phyloP scores from a whole-genome alignment of 1,140 invertebrate genomes.

The Myzus persicae region DNA sequence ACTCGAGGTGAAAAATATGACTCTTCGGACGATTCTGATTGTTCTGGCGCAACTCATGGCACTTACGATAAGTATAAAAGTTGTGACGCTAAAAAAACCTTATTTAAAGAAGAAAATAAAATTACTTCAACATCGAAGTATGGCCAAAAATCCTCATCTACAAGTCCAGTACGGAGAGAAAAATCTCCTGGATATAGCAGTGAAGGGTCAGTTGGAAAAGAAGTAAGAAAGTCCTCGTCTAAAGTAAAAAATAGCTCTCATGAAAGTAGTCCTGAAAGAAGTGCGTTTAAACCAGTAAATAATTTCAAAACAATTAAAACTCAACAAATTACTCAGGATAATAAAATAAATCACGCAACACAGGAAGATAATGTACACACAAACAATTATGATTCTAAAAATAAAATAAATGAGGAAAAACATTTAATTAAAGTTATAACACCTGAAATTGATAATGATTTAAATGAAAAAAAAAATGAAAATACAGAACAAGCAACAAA shows the following conservation, averaged over 20 bases:
- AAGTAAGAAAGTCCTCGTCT: conserved; percentile 59
- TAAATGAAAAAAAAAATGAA: background rate
- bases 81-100: conserved; percentile 36
- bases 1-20: conserved; percentile 32
- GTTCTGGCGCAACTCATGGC: conserved; percentile 48
- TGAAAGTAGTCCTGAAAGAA: conserved; percentile 63
- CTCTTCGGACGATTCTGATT: conserved; percentile 54
- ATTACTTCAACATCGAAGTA: conserved; percentile 37
- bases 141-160: conserved; percentile 45
- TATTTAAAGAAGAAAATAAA: conserved; percentile 40
- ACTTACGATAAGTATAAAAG: conserved; percentile 28
- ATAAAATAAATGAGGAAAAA: background rate
- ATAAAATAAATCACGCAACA: background rate
- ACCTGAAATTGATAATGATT: background rate
- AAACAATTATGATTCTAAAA: background rate
- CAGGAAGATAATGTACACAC: background rate
- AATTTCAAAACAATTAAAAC: conserved; percentile 41
- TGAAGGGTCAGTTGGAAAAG: conserved; percentile 63
- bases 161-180: conserved; percentile 59
- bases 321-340: background rate
- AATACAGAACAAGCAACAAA: background rate
- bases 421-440: background rate
- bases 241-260: conserved; percentile 57
- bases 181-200: conserved; percentile 64
- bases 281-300: conserved; percentile 63